phyloP scores from a whole-genome alignment of 2,888 invertebrate genomes.

The Eupeodes luniger region DNA sequence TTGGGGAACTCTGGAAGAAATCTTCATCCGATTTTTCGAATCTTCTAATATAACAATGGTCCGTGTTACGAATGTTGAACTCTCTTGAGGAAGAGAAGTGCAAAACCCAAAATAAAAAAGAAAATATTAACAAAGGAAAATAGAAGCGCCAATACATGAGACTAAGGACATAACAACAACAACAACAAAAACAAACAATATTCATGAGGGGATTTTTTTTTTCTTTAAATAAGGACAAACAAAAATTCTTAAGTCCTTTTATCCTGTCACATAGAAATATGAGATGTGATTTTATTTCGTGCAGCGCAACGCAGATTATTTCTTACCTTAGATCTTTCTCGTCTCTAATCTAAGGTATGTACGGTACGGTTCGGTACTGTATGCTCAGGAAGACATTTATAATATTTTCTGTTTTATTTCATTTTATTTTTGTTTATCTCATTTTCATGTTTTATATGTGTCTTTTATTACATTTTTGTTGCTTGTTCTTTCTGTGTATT shows the following conservation, averaged over 20 bases:
- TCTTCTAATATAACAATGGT: constrained; percentile 50
- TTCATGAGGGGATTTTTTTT: constrained; percentile 12
- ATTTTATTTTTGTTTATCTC: constrained; percentile 55
- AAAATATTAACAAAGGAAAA: constrained; percentile 41
- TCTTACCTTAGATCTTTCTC: background rate
- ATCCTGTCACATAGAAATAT: constrained; percentile 75
- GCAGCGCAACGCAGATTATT: constrained; percentile 16
- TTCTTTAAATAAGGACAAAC: background rate
- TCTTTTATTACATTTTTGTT: constrained; percentile 53
- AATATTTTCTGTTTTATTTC: constrained; percentile 10
- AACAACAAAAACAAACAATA: constrained; percentile 25
- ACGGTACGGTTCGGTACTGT: background rate
- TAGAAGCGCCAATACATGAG: background rate
- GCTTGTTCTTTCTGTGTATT: constrained; percentile 24
- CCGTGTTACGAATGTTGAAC: constrained; percentile 39
- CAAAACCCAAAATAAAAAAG: constrained; percentile 46
- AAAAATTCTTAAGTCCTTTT: constrained; percentile 54
- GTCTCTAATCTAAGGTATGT: background rate
- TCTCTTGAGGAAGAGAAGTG: constrained; percentile 29
- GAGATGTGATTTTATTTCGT: constrained; percentile 68
- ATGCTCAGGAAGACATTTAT: constrained; percentile 51
- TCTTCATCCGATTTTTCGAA: constrained; percentile 60
- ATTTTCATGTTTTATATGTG: constrained; percentile 45
- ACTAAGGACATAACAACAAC: background rate
- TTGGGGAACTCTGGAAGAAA: constrained; percentile 52